Base-by-base conservation (phyloP, 2,113 vertebrate species). In the Gobiocypris rarus region DNA sequence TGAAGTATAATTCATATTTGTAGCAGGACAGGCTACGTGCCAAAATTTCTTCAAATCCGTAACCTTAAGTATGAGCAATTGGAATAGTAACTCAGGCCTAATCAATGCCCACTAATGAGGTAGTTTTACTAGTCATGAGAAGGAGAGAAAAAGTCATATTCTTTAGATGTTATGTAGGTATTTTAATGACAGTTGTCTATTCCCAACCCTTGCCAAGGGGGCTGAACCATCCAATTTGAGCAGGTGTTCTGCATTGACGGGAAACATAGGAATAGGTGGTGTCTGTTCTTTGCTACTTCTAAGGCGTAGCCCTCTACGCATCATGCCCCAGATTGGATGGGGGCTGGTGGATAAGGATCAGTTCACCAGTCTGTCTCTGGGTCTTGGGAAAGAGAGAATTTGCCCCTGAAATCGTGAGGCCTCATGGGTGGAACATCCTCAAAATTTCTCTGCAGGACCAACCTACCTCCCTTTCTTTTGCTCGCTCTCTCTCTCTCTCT, bases 241-340 rank as follows among this genome's bases (percentile, higher is more conserved):
- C 82, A 88, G 87, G 85, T 85, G 87, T 88, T 84, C 74, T 59
- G 19, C 61, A 83, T 52, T 73, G 52, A 80, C 14, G 13, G 75
- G 75, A 87, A 88, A 83, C 79, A 81, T 87, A 28, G 11, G 28
- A 45, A 71, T 63, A 56, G 70, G 56, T 71, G 79, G 81, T 9
- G 50, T 83, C 69, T 74, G 22, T 79, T 70, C 34, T 69, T 34
- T 69, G 34, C 31, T 69, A 81, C 54, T 81, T 48, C 41, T 83
- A 83, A 87, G 70, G 54, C 77, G 69, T 71, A 43, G 24, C 58
- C 59, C 59, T 61, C 31, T 41, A 56, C 4, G 3, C 54, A 41
- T 48, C n/a, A 48, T 28, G 48, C 22, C 45, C 34, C 81, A 65
- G 24, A 75, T 34, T 87, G 63, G 69, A 31, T 83, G 69, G 83